phyloP scores from a whole-genome alignment of 2,113 vertebrate genomes.

The Pteronura brasiliensis region DNA sequence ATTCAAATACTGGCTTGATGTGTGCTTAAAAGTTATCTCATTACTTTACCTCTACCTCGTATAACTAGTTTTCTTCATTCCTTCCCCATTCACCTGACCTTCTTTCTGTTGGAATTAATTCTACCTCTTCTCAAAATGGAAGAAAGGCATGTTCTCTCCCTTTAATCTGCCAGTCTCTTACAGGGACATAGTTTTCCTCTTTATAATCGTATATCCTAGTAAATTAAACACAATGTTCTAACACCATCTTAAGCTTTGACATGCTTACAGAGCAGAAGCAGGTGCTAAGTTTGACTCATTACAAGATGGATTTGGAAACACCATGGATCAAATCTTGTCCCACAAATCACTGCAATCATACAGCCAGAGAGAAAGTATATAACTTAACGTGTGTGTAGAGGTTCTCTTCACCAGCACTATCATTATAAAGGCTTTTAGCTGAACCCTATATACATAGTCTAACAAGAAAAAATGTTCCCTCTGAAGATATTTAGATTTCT shows the following conservation, averaged over 20 bases:
- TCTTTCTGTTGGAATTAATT: slow-evolving; percentile 9
- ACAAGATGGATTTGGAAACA: slow-evolving; percentile 17
- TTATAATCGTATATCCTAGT: not conserved
- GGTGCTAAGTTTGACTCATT: slow-evolving; percentile 8
- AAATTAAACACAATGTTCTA: not conserved
- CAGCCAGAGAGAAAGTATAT: not conserved
- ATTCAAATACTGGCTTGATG: not conserved
- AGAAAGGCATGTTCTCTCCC: not conserved
- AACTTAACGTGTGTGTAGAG: not conserved
- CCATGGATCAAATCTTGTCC: slow-evolving; percentile 28
- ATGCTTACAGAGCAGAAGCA: not conserved
- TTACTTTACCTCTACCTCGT: not conserved
- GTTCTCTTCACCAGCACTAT: not conserved
- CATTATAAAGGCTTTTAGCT: slow-evolving; percentile 60
- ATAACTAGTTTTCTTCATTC: not conserved
- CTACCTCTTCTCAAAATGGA: slow-evolving; percentile 12
- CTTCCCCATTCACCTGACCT: not conserved
- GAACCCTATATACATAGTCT: not conserved
- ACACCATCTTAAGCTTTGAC: not conserved
- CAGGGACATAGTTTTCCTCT: not conserved
- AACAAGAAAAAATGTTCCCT: slow-evolving; percentile 55
- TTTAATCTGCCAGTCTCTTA: not conserved
- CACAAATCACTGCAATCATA: slow-evolving; percentile 34
- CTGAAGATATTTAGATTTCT: slow-evolving; percentile 39
- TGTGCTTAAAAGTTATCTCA: not conserved